Base-by-base conservation (phyloP, 1,140 invertebrate genomes). In the Neoseiulus cucumeris region DNA sequence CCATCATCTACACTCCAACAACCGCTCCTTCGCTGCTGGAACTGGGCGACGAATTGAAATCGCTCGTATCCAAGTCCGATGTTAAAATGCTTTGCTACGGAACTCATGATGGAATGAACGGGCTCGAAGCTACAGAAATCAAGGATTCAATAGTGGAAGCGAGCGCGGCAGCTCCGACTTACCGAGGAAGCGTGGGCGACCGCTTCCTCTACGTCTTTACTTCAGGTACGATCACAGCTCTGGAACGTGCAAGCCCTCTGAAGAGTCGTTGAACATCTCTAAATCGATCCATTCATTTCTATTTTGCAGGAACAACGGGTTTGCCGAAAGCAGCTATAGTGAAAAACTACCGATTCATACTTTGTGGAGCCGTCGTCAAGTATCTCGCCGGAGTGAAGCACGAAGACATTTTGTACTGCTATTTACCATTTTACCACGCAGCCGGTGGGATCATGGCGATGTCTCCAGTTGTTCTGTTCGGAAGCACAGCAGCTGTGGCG, bases 341-440 rank as follows among this genome's bases (percentile, higher is more conserved):
- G 67, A 84, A 83, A 14, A 80, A 87, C 68, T 83, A 83, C 1
- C 80, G 84, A 85, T 87, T 17, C 65, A 44, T 70, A 64, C 33
- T 65, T 14, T 64, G 51, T 22, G 65, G 39, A 1, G 41, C 51
- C 42, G 59, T 64, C 33, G 67, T 67, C 45, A 65, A 44, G 25
- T 47, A 64, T 47, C 42, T 66, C 29, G 74, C 80, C 65, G 71
- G 76, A 0, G 77, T 82, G 44, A 72, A 64, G 20, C 22, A 66
- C n/a, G 81, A 81, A 4, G 91, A 96, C 74, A 76, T 89, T 7
- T 74, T 94, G 0, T 97, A 96, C 72, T 83, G 86, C 73, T 82
- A 88, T 0, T 76, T 96, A 64, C 92, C 93, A 0, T 79, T 96
- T 0, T 95, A 96, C 73, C 93, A 97, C 72, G 86, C 87, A 0